Percentiles rank a stretch among this genome's conserved stretches.
Conservation (phyloP, 2,113 vertebrate genomes). For the Nerophis lumbriciformis region DNA sequence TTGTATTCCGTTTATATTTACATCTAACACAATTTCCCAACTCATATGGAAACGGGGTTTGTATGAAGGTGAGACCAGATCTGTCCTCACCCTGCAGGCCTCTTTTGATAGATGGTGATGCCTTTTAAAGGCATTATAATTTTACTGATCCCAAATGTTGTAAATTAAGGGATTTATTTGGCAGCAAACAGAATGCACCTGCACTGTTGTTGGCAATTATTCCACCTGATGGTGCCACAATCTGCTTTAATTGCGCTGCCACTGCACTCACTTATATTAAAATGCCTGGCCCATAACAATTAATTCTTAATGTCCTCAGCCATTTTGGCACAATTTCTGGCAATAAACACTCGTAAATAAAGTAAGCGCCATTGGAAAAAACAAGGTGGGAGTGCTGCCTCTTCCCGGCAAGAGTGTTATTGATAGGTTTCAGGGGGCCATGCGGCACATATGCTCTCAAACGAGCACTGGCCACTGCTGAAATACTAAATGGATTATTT, state of each 20-base stretch:
- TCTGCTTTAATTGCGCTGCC: conserved; percentile 94
- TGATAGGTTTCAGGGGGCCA: conserved; percentile 85
- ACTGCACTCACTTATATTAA: conserved; percentile 99
- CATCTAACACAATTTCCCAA: too few species aligned
- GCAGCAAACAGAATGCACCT: conserved; percentile 89
- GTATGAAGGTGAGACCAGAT: conserved; percentile 18
- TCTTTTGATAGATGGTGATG: conserved; percentile 83
- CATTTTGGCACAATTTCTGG: conserved; percentile 99
- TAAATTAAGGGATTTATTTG: conserved; percentile 97
- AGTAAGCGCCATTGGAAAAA: conserved; percentile 78
- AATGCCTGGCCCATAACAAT: conserved; percentile 87
- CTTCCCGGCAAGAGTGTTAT: conserved; percentile 80
- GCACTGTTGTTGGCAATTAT: conserved; percentile 81
- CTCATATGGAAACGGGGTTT: too few species aligned
- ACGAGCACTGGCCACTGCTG: conserved; percentile 70
- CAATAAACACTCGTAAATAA: conserved; percentile 98
- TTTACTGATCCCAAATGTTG: conserved; percentile 99
- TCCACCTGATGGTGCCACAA: conserved; percentile 81
- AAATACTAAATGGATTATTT: conserved; percentile 98
- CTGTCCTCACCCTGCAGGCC: conserved; percentile 5
- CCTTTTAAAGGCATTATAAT: conserved; percentile 95
- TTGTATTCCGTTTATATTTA: too few species aligned
- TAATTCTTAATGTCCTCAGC: conserved; percentile 94
- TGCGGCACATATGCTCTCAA: conserved; percentile 68
- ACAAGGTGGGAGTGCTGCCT: conserved; percentile 78